Evolutionary conservation across 2,113 vertebrate species (phyloP).

Genomic region (Speoplatyrhinus poulsoni): DNA sequence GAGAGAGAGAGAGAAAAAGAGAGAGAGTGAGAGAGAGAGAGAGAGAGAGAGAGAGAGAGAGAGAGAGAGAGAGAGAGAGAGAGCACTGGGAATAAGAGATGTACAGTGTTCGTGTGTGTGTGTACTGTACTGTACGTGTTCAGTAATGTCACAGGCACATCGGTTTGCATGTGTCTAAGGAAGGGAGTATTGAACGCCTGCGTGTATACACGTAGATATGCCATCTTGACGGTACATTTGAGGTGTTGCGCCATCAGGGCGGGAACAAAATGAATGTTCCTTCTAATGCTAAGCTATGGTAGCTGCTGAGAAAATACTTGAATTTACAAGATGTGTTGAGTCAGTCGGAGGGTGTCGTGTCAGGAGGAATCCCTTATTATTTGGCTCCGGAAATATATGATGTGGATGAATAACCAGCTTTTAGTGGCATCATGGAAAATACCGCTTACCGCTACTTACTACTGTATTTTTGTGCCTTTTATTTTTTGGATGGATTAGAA

Average conservation of each 20-base stretch:
- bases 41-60: constrained; percentile 14
- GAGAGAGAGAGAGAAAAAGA: neutral
- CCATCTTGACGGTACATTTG: neutral
- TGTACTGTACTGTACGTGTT: neutral
- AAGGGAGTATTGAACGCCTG: neutral
- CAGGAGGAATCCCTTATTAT: neutral
- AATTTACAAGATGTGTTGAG: neutral
- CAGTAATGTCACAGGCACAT: neutral
- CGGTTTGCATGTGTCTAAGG: neutral
- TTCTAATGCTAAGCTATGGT: neutral
- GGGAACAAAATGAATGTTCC: neutral
- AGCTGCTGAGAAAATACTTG: neutral
- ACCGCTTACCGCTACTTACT: too few relatives aligned
- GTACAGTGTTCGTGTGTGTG: constrained; percentile 4
- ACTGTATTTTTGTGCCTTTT: too few relatives aligned
- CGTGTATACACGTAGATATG: neutral
- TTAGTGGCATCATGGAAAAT: too few relatives aligned
- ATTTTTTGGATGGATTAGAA: too few relatives aligned
- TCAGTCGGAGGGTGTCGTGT: neutral
- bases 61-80: constrained; percentile 2
- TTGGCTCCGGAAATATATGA: too few relatives aligned
- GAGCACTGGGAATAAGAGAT: constrained; percentile 38
- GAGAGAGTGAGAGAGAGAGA: constrained; percentile 12
- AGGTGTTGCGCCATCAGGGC: neutral
- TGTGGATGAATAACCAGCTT: too few relatives aligned